Percentiles rank a stretch among this genome's conserved stretches.
Evolutionary conservation across 2,797 vertebrate genomes (phyloP).

Genomic region (Loris lydekkerianus): DNA sequence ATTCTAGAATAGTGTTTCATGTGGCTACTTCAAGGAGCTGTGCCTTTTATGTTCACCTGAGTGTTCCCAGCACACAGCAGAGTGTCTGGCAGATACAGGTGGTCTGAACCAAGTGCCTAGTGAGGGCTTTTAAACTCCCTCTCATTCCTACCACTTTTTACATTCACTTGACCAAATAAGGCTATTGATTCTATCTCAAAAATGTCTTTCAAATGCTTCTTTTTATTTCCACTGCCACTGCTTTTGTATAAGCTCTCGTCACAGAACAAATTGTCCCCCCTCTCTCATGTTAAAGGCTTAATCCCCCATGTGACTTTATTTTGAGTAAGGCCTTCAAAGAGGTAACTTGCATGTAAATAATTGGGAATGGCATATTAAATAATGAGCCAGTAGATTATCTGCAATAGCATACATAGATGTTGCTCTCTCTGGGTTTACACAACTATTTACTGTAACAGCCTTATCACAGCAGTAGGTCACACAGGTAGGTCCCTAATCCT

Average conservation of each 20-base stretch:
- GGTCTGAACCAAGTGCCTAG: neutral
- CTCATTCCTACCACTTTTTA: neutral
- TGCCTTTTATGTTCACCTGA: neutral
- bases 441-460: neutral
- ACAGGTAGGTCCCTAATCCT: neutral
- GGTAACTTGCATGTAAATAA: neutral
- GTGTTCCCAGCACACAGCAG: neutral
- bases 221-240: neutral
- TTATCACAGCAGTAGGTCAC: neutral
- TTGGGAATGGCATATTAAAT: neutral
- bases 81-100: neutral
- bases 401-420: neutral
- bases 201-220: neutral
- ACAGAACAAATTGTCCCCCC: neutral
- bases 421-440: neutral
- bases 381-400: neutral
- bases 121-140: neutral
- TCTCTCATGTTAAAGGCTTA: neutral
- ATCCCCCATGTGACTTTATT: neutral
- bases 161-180: neutral
- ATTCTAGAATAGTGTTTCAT: constrained; percentile 17
- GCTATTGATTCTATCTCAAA: neutral
- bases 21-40: neutral
- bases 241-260: neutral
- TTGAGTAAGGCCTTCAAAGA: neutral